Evolutionary conservation across 2,797 vertebrate species (phyloP), one percentile per base, ranked within the genome.

Genomic region (Amazona finschi): DNA sequence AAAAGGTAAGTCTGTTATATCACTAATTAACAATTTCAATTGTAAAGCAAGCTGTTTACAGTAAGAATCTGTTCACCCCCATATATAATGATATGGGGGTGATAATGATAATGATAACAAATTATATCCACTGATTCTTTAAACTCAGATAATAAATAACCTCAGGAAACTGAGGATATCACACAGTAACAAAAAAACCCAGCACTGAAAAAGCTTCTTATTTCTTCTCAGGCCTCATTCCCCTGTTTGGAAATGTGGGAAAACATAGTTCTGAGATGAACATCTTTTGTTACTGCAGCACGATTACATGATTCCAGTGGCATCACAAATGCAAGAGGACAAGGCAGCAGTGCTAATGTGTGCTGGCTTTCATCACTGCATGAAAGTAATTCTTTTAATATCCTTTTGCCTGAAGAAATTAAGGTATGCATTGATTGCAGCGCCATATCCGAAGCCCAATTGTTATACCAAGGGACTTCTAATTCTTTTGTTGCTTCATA

Each of bases 21-120:
- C 38, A 46, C 71, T 93, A 87, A 82, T 77, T 90, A 91, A 38
- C 8, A 22, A 76, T 43, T 46, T 87, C 57, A 82, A 87, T 61
- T 93, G 71, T 82, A 74, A 88, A 77, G 55, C 62, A 53, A 82
- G 39, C 41, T 88, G 60, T 83, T 96, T 88, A 84, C 47, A 79
- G 41, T 60, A 88, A 84, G 77, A 93, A 36, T 17, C 15, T 1
- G 8, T 20, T 91, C 66, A 74, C 19, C 41, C 38, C 21, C 12
- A 60, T 87, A 44, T 44, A 31, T 21, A 76, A 41, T 24, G 27
- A 49, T 24, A 47, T 47, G 46, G 46, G 46, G 22, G 22, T 47
- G 46, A 13, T 47, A 47, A 49, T 22, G 44, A 46, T 12, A 61
- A 38, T 57, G 39, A 64, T 39, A 57, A 62, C 16, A 39, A 71